phyloP scores from a whole-genome alignment of 2,888 invertebrate species.

The Lasioglossum marginatum region DNA sequence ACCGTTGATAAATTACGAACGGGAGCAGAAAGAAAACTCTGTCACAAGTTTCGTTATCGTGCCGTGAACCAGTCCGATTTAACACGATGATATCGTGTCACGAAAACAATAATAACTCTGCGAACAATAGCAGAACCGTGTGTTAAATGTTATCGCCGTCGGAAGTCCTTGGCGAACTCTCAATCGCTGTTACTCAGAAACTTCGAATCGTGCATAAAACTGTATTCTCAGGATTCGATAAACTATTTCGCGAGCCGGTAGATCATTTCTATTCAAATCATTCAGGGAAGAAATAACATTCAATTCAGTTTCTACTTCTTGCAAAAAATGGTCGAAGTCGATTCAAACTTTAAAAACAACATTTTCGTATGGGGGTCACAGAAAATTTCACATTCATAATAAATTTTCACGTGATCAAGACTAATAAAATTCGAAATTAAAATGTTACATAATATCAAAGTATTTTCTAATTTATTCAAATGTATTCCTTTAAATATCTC shows the following conservation, averaged over 20 bases:
- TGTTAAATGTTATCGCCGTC: neutral
- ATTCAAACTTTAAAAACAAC: too few species aligned
- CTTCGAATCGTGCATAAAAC: neutral
- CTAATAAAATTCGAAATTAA: too few species aligned
- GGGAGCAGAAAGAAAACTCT: slow-evolving; percentile 7
- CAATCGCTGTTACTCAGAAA: slow-evolving; percentile 2
- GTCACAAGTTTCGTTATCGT: slow-evolving; percentile 11
- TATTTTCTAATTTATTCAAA: too few species aligned
- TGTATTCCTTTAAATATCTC: too few species aligned
- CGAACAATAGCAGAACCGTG: neutral
- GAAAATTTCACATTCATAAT: too few species aligned
- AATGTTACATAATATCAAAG: too few species aligned
- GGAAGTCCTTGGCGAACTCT: slow-evolving; percentile 1
- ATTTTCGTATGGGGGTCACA: too few species aligned
- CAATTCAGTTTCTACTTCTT: too few species aligned
- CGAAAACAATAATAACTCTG: slow-evolving; percentile 21
- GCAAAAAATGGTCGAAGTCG: too few species aligned
- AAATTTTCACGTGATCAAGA: too few species aligned
- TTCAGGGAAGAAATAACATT: too few species aligned
- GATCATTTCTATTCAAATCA: neutral
- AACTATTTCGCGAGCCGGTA: neutral
- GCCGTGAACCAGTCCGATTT: neutral
- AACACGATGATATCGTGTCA: slow-evolving; percentile 14
- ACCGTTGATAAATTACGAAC: neutral
- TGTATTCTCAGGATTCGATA: neutral